Evolutionary conservation across 1,140 invertebrate genomes (phyloP).

Genomic region (Nasonia giraulti): DNA sequence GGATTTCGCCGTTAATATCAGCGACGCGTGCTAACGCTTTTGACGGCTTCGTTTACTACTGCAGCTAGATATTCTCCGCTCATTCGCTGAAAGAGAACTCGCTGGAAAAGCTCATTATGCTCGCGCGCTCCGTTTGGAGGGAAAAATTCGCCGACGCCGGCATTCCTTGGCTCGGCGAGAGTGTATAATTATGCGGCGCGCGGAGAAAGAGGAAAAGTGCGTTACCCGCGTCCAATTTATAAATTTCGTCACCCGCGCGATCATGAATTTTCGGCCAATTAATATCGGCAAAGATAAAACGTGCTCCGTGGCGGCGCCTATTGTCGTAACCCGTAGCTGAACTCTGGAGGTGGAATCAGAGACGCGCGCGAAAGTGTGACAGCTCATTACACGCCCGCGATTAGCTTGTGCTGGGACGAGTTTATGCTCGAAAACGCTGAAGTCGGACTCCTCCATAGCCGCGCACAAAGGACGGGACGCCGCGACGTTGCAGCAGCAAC

Average conservation of each 20-base stretch:
- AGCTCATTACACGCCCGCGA: too few species aligned
- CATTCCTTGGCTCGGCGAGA: too few species aligned
- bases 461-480: not conserved
- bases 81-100: not conserved
- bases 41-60: slow-evolving; percentile 31
- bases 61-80: not conserved
- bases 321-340: too few species aligned
- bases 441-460: too few species aligned
- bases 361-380: too few species aligned
- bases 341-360: too few species aligned
- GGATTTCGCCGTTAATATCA: slow-evolving; percentile 23
- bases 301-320: too few species aligned
- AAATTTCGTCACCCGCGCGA: not conserved
- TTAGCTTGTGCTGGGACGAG: too few species aligned
- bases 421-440: too few species aligned
- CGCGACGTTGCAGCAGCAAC: not conserved
- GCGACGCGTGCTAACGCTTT: slow-evolving; percentile 18
- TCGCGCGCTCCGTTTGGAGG: not conserved
- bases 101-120: slow-evolving; percentile 3
- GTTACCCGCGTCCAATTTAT: not conserved
- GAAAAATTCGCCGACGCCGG: not conserved
- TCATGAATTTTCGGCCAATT: not conserved
- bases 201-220: not conserved
- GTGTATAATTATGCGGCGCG: not conserved
- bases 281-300: too few species aligned